phyloP scores from a whole-genome alignment of 2,888 invertebrate genomes.

The Caenorhabditis plicata region DNA sequence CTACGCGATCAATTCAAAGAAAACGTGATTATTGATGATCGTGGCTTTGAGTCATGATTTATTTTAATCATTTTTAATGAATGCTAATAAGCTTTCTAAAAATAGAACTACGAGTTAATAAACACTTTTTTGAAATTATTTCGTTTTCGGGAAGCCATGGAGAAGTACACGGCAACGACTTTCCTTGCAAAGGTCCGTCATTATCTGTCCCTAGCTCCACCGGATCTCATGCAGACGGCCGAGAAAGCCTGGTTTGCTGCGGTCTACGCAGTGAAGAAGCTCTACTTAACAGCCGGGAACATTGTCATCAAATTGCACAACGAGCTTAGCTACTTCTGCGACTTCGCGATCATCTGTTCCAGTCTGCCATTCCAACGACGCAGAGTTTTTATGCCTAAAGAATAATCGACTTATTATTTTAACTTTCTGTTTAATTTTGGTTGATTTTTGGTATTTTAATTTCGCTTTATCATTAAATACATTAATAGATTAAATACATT shows the following conservation, averaged over 20 bases:
- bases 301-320: slow-evolving; percentile 18
- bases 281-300: slow-evolving; percentile 7
- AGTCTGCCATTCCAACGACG: neutral
- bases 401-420: slow-evolving; percentile 23
- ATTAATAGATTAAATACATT: slow-evolving; percentile 5
- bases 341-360: slow-evolving; percentile 8
- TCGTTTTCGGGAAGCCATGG: slow-evolving; percentile 23
- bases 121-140: slow-evolving; percentile 23
- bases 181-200: slow-evolving; percentile 20
- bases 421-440: slow-evolving; percentile 13
- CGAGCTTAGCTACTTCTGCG: slow-evolving; percentile 11
- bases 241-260: slow-evolving; percentile 23
- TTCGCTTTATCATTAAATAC: slow-evolving; percentile 20
- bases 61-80: slow-evolving; percentile 25
- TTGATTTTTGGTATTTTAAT: slow-evolving; percentile 13
- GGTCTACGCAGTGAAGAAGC: slow-evolving; percentile 16
- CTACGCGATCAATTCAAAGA: slow-evolving; percentile 8
- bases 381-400: slow-evolving; percentile 12
- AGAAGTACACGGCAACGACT: slow-evolving; percentile 12
- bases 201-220: slow-evolving; percentile 10
- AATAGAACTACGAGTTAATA: slow-evolving; percentile 27
- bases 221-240: slow-evolving; percentile 16
- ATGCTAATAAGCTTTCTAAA: slow-evolving; percentile 24
- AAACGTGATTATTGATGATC: slow-evolving; percentile 8
- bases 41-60: slow-evolving; percentile 13